phyloP scores from a whole-genome alignment of 2,797 vertebrate species.

The Liparis tanakae region DNA sequence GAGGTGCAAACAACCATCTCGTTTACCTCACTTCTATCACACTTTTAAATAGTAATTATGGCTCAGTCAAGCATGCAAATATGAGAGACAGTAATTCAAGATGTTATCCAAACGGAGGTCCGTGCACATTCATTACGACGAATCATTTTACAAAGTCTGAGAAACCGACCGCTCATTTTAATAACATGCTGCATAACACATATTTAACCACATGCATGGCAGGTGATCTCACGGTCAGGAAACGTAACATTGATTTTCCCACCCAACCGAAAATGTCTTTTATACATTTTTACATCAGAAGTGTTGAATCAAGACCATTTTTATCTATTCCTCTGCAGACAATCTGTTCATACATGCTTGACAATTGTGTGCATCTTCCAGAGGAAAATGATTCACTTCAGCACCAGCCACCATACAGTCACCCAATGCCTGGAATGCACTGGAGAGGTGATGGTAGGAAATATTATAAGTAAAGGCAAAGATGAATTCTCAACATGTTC shows the following conservation, averaged over 20 bases:
- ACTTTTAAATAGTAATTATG: constrained; percentile 77
- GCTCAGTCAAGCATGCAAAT: constrained; percentile 71
- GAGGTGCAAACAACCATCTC: constrained; percentile 64
- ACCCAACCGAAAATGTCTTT: not conserved
- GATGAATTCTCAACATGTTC: not conserved
- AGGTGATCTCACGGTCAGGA: not conserved
- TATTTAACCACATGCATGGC: not conserved
- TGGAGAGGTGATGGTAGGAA: not conserved
- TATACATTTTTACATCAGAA: not conserved
- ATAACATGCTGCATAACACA: constrained; percentile 3
- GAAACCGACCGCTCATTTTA: constrained; percentile 14
- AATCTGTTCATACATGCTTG: not conserved
- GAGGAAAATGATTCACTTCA: not conserved
- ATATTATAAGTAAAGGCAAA: not conserved
- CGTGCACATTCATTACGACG: constrained; percentile 42
- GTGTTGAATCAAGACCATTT: not conserved
- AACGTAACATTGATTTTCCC: constrained; percentile 7
- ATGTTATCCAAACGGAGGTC: constrained; percentile 62
- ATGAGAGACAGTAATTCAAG: constrained; percentile 61
- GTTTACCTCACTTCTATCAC: constrained; percentile 62
- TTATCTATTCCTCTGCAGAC: not conserved
- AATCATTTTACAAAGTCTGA: constrained; percentile 51
- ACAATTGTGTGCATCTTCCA: not conserved
- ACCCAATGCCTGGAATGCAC: not conserved
- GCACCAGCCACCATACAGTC: not conserved